Percentiles rank a stretch among this genome's conserved stretches.
These are phyloP conservation scores for Rhagoletis pomonella DNA, from an alignment of 1,140 invertebrate species.

Conservation along the genomic window DNA sequence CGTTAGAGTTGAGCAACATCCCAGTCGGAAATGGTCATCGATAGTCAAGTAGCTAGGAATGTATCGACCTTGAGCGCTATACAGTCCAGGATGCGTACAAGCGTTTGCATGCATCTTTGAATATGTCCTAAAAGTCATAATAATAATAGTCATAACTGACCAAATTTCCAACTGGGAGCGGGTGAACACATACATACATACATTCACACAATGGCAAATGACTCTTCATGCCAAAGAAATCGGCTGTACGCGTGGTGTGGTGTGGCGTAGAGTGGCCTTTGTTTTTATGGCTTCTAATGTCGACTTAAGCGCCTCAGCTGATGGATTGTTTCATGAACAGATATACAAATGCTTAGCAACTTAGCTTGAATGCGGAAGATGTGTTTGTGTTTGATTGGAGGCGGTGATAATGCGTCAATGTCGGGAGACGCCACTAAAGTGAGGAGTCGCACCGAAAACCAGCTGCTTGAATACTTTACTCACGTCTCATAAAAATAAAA, in stretches of 20 bases:
- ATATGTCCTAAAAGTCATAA: too few species aligned
- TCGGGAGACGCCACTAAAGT: background rate
- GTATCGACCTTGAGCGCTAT: too few species aligned
- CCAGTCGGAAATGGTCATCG: background rate
- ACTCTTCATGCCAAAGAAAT: too few species aligned
- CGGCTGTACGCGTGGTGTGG: background rate
- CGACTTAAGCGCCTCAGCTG: constrained; percentile 22
- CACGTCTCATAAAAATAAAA: background rate
- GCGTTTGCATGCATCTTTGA: too few species aligned
- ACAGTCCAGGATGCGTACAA: too few species aligned
- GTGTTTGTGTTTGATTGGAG: constrained; percentile 30
- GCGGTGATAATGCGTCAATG: constrained; percentile 37
- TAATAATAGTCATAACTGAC: too few species aligned
- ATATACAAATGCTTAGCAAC: background rate
- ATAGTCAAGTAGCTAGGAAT: too few species aligned
- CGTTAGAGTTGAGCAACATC: background rate
- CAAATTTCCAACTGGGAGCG: too few species aligned
- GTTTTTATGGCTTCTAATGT: constrained; percentile 43
- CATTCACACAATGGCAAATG: background rate
- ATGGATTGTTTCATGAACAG: background rate
- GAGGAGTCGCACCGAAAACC: background rate
- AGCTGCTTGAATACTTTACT: background rate
- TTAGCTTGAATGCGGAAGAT: background rate
- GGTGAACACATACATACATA: background rate
- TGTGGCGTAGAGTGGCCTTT: background rate